Base-by-base conservation (phyloP, 2,888 invertebrate genomes). In the Platycheirus rosarum region DNA sequence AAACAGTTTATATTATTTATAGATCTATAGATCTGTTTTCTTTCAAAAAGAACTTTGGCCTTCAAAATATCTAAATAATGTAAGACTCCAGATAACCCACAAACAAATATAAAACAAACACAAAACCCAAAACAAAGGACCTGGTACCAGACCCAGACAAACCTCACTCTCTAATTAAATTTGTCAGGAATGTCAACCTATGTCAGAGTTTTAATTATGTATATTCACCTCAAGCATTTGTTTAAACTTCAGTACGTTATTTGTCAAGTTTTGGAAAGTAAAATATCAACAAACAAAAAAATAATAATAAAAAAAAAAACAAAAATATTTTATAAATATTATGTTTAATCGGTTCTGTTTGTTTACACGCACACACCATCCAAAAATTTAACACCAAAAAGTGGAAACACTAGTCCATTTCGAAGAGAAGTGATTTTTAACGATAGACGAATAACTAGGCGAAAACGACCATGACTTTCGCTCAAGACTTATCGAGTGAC, bases 261-360 rank as follows among this genome's bases (percentile, higher is more conserved):
- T 51, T 29, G 16, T 40, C 6, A 51, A 16, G 2, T 16, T 16
- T 51, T 51, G 32, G 16, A 32, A 51, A 5, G 5, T 16, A 16
- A 51, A 51, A 11, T 11, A 16, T 26, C 26, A 49, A 9, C 2
- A 13, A 13, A 37, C 13, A 37, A 13, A 0, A 2, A n/a, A 37
- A 4, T 37, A 13, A 9, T 18, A n/a, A 8, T 44, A 26, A 23
- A n/a, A n/a, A n/a, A n/a, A n/a, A n/a, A n/a, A n/a, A n/a, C n/a
- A n/a, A n/a, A n/a, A n/a, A n/a, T n/a, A n/a, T n/a, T n/a, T n/a
- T n/a, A n/a, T n/a, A n/a, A 14, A 37, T 8, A 37, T 32, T 37
- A 2, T 40, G 13, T 55, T 37, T 37, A 23, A 35, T 13, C 35
- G 35, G 20, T 53, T 53, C 20, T 53, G 4, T 53, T 53, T 53